phyloP scores from a whole-genome alignment of 2,888 invertebrate species.

The Anoplius nigerrimus region DNA sequence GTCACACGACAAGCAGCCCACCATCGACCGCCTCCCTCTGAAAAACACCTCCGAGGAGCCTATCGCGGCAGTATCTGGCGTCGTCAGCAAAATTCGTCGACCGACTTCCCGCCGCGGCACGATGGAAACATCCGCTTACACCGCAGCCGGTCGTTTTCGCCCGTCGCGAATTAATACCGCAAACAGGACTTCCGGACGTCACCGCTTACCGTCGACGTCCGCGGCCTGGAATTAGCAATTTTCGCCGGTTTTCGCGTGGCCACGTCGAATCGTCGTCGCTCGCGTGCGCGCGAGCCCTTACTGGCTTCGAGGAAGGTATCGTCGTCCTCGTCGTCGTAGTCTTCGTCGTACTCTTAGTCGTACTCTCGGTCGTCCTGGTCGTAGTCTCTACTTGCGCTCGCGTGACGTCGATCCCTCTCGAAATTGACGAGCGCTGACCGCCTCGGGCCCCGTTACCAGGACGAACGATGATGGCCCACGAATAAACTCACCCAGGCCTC shows the following conservation, averaged over 20 bases:
- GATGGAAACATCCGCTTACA: background rate
- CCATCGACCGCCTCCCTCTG: too few relatives aligned
- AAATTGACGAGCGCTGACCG: conserved; percentile 44
- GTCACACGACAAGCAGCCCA: too few relatives aligned
- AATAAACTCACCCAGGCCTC: conserved; percentile 43
- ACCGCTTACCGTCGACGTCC: background rate
- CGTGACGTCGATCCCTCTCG: conserved; percentile 60
- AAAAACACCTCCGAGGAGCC: too few relatives aligned
- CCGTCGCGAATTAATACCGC: too few relatives aligned
- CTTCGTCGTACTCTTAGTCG: too few relatives aligned
- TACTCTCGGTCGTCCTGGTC: too few relatives aligned
- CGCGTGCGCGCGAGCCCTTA: conserved; percentile 37
- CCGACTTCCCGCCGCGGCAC: too few relatives aligned
- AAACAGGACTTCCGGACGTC: too few relatives aligned
- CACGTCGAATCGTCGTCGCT: conserved; percentile 5
- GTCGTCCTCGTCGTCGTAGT: too few relatives aligned
- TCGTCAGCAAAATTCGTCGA: too few relatives aligned
- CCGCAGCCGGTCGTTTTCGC: background rate
- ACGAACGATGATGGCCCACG: conserved; percentile 40
- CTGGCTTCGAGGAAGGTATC: conserved; percentile 8
- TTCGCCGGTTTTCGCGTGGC: conserved; percentile 25
- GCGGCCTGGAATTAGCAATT: conserved; percentile 25
- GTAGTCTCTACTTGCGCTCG: too few relatives aligned
- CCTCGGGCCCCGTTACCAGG: conserved; percentile 19
- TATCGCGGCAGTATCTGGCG: too few relatives aligned